Conservation (phyloP, 2,797 vertebrate species). For the Clarias platycephalus region DNA sequence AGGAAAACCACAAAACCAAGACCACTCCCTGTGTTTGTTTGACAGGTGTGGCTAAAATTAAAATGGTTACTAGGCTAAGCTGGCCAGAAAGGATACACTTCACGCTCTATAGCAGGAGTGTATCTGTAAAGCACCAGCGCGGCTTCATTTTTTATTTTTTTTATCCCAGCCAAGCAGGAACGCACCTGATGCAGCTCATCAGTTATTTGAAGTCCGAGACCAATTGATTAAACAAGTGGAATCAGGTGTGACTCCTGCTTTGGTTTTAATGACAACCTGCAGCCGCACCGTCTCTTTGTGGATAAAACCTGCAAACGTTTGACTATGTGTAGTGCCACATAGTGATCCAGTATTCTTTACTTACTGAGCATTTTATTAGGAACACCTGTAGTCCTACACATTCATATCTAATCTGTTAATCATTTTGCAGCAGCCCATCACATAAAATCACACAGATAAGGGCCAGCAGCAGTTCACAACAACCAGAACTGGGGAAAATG, state of each 20-base stretch:
- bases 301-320: background rate
- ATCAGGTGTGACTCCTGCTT: conserved; percentile 22
- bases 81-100: background rate
- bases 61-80: conserved; percentile 4
- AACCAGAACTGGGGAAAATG: background rate
- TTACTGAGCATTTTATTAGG: background rate
- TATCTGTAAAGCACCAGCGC: conserved; percentile 1
- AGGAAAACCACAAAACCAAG: conserved; percentile 29
- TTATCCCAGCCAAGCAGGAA: background rate
- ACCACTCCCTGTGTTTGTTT: conserved; percentile 29
- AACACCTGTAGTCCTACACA: background rate
- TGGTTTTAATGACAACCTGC: conserved; percentile 27
- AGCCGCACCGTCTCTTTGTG: background rate
- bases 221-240: conserved; percentile 33
- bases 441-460: background rate
- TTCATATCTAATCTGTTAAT: conserved; percentile 2
- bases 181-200: conserved; percentile 33
- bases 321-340: background rate
- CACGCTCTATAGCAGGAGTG: background rate
- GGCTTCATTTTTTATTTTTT: background rate
- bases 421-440: background rate
- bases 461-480: background rate
- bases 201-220: conserved; percentile 26
- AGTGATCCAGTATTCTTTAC: background rate
- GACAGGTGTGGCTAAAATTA: conserved; percentile 22